Percentiles rank a stretch among this genome's conserved stretches.
phyloP scores from a whole-genome alignment of 2,113 vertebrate species.

The Sigmodon hispidus region DNA sequence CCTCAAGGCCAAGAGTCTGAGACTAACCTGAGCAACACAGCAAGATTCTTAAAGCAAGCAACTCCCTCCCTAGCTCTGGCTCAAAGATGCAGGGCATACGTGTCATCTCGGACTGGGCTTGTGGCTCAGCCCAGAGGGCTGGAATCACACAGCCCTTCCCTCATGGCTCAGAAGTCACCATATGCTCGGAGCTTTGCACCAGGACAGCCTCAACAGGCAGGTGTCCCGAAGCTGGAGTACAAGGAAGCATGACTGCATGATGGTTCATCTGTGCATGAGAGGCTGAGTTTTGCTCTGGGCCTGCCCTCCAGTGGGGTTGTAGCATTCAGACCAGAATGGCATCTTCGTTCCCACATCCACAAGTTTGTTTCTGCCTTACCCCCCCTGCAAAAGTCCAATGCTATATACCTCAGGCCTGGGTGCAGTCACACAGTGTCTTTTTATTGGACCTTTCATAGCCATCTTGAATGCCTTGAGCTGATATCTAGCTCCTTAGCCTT shows the following conservation, averaged over 20 bases:
- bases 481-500: background rate
- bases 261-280: fast-evolving
- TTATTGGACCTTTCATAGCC: conserved; percentile 52
- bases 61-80: background rate
- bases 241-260: fast-evolving
- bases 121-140: background rate
- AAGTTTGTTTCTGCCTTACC: background rate
- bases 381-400: background rate
- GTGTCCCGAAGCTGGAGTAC: background rate
- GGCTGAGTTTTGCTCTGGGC: background rate
- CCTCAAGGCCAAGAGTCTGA: background rate
- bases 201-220: background rate
- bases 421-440: background rate
- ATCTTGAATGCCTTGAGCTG: background rate
- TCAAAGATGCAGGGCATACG: fast-evolving
- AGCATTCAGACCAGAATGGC: background rate
- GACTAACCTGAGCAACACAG: background rate
- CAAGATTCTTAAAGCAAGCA: background rate
- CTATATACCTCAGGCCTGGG: background rate
- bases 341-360: background rate
- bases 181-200: background rate
- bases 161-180: background rate
- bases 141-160: background rate
- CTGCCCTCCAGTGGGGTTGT: background rate
- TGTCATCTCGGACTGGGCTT: fast-evolving